phyloP scores from a whole-genome alignment of 2,888 invertebrate species.

The Saturnia pavonia region DNA sequence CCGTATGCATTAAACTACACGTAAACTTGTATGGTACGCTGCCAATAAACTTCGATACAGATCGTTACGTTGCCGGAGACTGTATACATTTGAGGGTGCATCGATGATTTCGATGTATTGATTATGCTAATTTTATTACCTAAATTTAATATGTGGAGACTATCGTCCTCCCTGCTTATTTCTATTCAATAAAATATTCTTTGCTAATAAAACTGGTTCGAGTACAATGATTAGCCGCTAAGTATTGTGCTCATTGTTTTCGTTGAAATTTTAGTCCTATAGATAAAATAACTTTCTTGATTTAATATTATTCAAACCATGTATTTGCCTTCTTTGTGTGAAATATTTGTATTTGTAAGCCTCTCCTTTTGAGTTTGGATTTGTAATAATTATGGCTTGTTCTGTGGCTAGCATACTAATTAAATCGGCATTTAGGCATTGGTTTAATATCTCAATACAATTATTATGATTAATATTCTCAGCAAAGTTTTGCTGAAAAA shows the following conservation, averaged over 20 bases:
- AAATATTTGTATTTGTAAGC: background rate
- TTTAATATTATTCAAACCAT: background rate
- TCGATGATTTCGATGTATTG: conserved; percentile 65
- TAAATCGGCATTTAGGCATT: background rate
- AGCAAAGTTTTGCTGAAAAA: background rate
- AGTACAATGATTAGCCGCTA: background rate
- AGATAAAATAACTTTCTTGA: background rate
- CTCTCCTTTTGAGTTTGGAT: background rate
- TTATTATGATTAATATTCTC: background rate
- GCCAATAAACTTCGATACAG: conserved; percentile 70
- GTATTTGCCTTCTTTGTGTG: background rate
- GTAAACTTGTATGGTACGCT: conserved; percentile 64
- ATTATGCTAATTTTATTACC: conserved; percentile 79
- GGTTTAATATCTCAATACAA: background rate
- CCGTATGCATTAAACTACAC: conserved; percentile 60
- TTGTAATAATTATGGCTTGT: background rate
- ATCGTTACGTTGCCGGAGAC: conserved; percentile 46
- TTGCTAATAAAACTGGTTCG: background rate
- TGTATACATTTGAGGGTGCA: conserved; percentile 53
- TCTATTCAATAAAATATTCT: conserved; percentile 6
- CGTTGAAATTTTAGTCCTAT: background rate
- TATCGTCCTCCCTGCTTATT: conserved; percentile 23
- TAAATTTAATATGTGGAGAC: conserved; percentile 68
- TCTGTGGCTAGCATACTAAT: background rate
- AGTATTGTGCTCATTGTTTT: background rate